A percentile compares a stretch with the other conserved stretches of the same genome.
These are phyloP conservation scores for Tetanocera ferruginea DNA, from an alignment of 2,888 invertebrate species.

Conservation along the genomic window DNA sequence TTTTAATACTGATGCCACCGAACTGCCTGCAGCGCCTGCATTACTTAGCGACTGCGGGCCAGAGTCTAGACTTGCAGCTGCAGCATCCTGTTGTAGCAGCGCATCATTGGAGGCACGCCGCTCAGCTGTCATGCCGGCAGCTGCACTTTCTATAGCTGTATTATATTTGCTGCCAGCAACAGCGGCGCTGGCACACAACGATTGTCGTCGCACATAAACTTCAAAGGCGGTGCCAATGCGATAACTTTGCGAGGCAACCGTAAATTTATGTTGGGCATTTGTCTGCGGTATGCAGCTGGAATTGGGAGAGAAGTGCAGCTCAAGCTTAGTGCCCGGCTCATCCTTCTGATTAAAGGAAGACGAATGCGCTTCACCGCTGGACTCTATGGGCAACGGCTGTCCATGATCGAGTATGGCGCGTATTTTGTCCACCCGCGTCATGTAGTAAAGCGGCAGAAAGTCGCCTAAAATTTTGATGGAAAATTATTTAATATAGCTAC, in stretches of 20 bases:
- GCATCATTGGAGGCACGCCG: slow-evolving; percentile 24
- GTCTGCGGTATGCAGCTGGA: slow-evolving; percentile 62
- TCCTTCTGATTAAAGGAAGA: slow-evolving; percentile 63
- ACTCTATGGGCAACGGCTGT: slow-evolving; percentile 67
- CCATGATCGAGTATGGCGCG: slow-evolving; percentile 69
- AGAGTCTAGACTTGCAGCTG: slow-evolving; percentile 2
- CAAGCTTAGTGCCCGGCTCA: slow-evolving; percentile 67
- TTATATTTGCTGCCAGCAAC: slow-evolving; percentile 42
- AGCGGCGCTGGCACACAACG: slow-evolving; percentile 60
- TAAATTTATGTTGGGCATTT: slow-evolving; percentile 61
- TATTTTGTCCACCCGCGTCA: slow-evolving; percentile 69
- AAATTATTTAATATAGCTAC: not conserved
- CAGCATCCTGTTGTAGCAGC: not conserved
- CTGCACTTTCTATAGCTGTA: slow-evolving; percentile 43
- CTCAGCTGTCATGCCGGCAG: slow-evolving; percentile 44
- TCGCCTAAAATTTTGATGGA: slow-evolving; percentile 52
- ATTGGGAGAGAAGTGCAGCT: slow-evolving; percentile 67
- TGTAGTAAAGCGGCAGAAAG: slow-evolving; percentile 68
- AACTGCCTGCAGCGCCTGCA: slow-evolving; percentile 45
- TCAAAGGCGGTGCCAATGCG: slow-evolving; percentile 69
- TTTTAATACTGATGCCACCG: slow-evolving; percentile 60
- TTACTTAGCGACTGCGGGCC: slow-evolving; percentile 14
- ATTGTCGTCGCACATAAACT: slow-evolving; percentile 67
- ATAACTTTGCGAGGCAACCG: slow-evolving; percentile 62
- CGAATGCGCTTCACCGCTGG: slow-evolving; percentile 58